These are phyloP conservation scores for Holothuria leucospilota DNA, from an alignment of 53 echinoderm and acorn worm species.

Conservation along the genomic window DNA sequence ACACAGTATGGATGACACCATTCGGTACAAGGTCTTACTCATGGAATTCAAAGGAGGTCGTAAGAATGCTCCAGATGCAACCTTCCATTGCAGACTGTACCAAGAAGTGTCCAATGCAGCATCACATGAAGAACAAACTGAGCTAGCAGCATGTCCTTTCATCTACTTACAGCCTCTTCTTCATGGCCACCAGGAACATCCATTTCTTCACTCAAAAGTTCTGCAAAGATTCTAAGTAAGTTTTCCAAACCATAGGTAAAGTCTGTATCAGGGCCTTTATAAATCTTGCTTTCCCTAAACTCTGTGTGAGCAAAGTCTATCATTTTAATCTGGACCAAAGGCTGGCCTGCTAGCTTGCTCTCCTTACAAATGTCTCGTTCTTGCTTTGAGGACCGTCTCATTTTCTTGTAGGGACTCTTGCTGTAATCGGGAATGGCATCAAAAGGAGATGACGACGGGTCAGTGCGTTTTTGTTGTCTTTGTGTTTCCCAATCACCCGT, in stretches of 20 bases:
- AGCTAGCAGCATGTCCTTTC: no score
- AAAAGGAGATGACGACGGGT: neutral
- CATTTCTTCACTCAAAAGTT: neutral
- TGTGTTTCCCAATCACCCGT: neutral
- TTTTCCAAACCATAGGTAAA: constrained; percentile 86
- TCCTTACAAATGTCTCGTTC: neutral
- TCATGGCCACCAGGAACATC: neutral
- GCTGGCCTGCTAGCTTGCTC: neutral
- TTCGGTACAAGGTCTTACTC: no score
- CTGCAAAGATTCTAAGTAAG: constrained; percentile 65
- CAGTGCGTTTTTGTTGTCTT: neutral
- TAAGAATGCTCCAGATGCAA: no score
- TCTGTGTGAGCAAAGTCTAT: constrained; percentile 82
- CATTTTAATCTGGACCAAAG: constrained; percentile 68
- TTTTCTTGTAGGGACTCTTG: neutral
- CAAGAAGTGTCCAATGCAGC: no score
- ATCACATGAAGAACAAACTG: no score
- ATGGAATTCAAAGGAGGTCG: no score
- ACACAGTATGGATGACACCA: no score
- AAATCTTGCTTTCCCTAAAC: constrained; percentile 34
- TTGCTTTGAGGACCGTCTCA: neutral
- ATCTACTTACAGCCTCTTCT: neutral
- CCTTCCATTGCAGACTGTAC: no score
- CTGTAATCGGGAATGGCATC: neutral
- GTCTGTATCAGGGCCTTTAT: constrained; percentile 70